Evolutionary conservation across 2,888 invertebrate species (phyloP), one percentile per base, ranked within the genome.

Genomic region (Hypolimnas misippus): DNA sequence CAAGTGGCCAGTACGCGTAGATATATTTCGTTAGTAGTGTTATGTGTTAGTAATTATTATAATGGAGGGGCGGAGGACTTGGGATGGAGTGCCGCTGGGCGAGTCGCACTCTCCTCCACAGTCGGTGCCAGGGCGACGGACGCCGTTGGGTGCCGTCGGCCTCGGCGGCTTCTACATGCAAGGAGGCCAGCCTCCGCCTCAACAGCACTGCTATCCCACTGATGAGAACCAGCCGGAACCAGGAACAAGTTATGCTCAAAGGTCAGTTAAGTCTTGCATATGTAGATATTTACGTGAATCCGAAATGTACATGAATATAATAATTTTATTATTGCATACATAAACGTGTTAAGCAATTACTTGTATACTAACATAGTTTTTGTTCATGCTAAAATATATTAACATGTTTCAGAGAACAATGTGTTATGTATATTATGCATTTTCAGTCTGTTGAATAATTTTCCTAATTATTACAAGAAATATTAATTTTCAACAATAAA

Each of bases 141-240:
- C 97, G 35, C 97, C 97, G 25, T 86, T 97, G 58, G 96, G 97
- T 10, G 95, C 96, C 5, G 97, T 97, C 21, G 97, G 97, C 14
- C 92, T 97, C 29, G 96, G 97, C 21, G 97, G 97, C n/a, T 97
- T 97, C 86, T 97, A 97, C 87, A 96, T 96, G 83, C 96, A 96
- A 80, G 93, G 93, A 65, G 93, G 93, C 56, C 92, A 93, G 81
- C 89, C 92, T 69, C 87, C 89, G 74, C 86, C 89, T 67, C 93
- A 92, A 38, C 93, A 93, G 79, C 94, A 77, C 86, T 93, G 86
- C 79, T 91, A 88, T 64, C 91, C 88, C 82, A 95, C 95, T 4
- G 97, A 97, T 78, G 97, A 97, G 82, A 97, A 97, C 81, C 95
- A 96, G 79, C 96, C 96, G 0, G 95, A 95, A 80, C 94, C 94